Evolutionary conservation across 2,113 vertebrate genomes (phyloP), one percentile per base, ranked within the genome.

Genomic region (Protobothrops flavoviridis): DNA sequence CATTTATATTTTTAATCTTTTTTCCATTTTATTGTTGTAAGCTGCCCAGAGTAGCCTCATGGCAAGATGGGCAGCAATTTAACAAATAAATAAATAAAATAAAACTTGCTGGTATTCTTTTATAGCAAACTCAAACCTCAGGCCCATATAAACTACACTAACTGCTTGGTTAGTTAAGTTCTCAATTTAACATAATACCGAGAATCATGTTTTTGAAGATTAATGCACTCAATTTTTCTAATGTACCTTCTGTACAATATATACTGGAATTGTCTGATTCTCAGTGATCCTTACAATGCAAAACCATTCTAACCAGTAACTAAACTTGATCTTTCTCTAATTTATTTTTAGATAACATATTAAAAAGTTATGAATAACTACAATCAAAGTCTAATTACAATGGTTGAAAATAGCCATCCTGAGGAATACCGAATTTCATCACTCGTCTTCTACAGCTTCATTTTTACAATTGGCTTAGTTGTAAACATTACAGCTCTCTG

Each of bases 401-500:
- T 8, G 55, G 91, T 93, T 24, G 95, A 92, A 3, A 94, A 95
- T n/a, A 95, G 93, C 17, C 95, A 98, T 2, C 98, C 98, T 13
- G 93, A 95, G 57, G 98, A 99, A 94, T 99, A 98, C 96, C 98
- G 97, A 94, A 97, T 98, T 1, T 96, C 97, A 1, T 98, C 98
- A 81, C 97, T 99, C 48, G 97, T 99, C 93, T 99, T 99, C 97
- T 99, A 99, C 95, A 94, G 98, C 88, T 97, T 98, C 93, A 95
- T 99, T 95, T 98, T 99, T 85, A 2, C 90, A 90, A 98, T 99
- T 11, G 99, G 99, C 93, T 87, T 99, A 29, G 6, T 98, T 26
- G 99, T 99, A 87, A 99, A 99, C 9, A 57, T 98, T 94, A 99
- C 98, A 0, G 99, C 99, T 1, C 95, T 99, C 29, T 99, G 99